These are phyloP conservation scores for Blennius ocellaris DNA, from an alignment of 2,113 vertebrate genomes.

Conservation along the genomic window DNA sequence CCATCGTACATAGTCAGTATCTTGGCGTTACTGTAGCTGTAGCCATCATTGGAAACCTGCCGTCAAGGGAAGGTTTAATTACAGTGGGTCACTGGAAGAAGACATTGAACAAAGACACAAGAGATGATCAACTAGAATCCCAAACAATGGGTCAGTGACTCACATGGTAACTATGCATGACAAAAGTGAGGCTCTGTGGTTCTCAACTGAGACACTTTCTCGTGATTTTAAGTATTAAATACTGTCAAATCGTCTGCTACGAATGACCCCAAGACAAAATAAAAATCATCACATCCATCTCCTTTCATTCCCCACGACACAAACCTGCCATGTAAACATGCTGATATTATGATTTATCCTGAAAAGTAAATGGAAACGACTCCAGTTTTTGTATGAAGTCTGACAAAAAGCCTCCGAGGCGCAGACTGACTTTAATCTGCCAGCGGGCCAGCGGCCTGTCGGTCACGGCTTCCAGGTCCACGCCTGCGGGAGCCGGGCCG, in stretches of 20 bases:
- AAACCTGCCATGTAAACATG: no score
- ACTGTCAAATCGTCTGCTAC: no score
- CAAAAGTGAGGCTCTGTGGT: background rate
- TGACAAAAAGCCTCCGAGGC: background rate
- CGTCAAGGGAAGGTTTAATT: conserved; percentile 44
- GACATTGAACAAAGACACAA: background rate
- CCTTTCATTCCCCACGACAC: no score
- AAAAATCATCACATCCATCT: no score
- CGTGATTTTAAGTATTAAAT: no score
- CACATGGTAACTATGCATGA: background rate
- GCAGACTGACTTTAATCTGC: conserved; percentile 89
- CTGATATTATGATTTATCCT: no score
- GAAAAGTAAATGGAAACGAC: no score
- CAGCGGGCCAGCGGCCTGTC: conserved; percentile 84
- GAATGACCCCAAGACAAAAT: no score
- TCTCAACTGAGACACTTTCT: no score
- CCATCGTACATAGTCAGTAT: conserved; percentile 87
- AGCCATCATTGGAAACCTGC: conserved; percentile 93
- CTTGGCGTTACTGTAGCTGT: conserved; percentile 90
- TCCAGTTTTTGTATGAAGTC: no score
- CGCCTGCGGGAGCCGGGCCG: conserved; percentile 50
- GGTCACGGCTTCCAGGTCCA: conserved; percentile 46
- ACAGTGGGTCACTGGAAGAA: conserved; percentile 17
- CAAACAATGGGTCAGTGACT: background rate
- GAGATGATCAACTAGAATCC: background rate